Base-by-base conservation (phyloP, 2,888 invertebrate species). In the Drosophila cognata region DNA sequence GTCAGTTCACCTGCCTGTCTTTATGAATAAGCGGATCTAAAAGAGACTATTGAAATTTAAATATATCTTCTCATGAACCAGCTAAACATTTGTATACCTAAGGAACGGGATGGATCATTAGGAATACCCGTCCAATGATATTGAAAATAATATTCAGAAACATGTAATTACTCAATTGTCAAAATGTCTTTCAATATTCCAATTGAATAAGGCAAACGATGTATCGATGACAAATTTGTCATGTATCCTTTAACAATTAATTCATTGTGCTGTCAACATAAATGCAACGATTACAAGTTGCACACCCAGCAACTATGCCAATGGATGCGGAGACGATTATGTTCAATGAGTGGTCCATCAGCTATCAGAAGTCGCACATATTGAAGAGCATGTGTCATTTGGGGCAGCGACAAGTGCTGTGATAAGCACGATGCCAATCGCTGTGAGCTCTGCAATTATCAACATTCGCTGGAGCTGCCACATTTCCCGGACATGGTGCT, bases 401-500 rank as follows among this genome's bases (percentile, higher is more conserved):
- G 69, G 21, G 92, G 92, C 4, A 90, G 88, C 64, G 88, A 91
- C 31, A 79, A 86, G 57, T 91, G 86, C 71, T 88, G 91, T 25
- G 91, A 93, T 6, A 77, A 82, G 70, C 77, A 81, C 18, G 91
- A 92, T 16, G 66, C 79, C n/a, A 93, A 94, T 63, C 92, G 93
- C 69, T 96, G 96, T 89, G 94, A 95, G 83, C 94, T 95, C 81
- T 96, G 96, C 92, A 89, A 94, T 82, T 98, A 96, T 91, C 95
- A 95, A 62, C 95, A 94, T 81, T 94, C 96, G 46, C 93, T 98
- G 69, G 94, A 95, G 67, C 94, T 99, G 82, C 98, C 98, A n/a
- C 98, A 98, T 92, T 94, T 98, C 87, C 99, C 99, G 7, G 99
- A 99, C 91, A 99, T 99, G 99, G 97, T 99, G 29, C 99, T 99